Evolutionary conservation across 2,113 vertebrate species (phyloP), one percentile per base, ranked within the genome.

Genomic region (Hydrochoerus hydrochaeris): DNA sequence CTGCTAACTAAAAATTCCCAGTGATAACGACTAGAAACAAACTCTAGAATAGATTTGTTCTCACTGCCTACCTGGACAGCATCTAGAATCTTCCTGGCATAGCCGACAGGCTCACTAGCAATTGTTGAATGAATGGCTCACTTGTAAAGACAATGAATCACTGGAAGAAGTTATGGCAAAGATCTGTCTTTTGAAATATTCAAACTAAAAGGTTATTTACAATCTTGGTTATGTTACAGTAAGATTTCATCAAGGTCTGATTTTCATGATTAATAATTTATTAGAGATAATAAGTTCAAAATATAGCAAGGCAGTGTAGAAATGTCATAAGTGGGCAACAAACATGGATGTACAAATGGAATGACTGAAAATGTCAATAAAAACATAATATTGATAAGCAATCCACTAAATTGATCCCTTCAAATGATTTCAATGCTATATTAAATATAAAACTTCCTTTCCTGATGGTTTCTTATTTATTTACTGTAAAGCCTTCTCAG

Each of bases 291-390:
- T 80, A 92, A 82, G 83, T 93, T 84, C 57, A n/a, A 85, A 92
- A 95, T 96, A 94, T 88, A 80, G 93, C 92, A 97, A 86, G 81
- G 87, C 90, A 83, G 85, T 95, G 26, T 90, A 92, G 35, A 89
- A 86, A 78, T 95, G 86, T 80, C 88, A 86, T 83, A 95, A 84
- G 81, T 94, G 81, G 80, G 88, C 52, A 58, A 38, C 30, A 86
- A 83, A 94, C 69, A n/a, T 83, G 8, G 30, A 90, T 78, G 58
- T 0, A 0, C 88, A 89, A 92, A 90, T 81, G 62, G 71, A 97
- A 98, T 97, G 77, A 92, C 13, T 78, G 86, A 32, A 94, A 85
- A 65, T 30, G 38, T 44, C 88, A 94, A 32, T 95, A 57, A 93
- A 77, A 97, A 92, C 95, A 95, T 46, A 35, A 49, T 80, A 30